phyloP scores from a whole-genome alignment of 1,140 invertebrate genomes.

The Tachypleus tridentatus region DNA sequence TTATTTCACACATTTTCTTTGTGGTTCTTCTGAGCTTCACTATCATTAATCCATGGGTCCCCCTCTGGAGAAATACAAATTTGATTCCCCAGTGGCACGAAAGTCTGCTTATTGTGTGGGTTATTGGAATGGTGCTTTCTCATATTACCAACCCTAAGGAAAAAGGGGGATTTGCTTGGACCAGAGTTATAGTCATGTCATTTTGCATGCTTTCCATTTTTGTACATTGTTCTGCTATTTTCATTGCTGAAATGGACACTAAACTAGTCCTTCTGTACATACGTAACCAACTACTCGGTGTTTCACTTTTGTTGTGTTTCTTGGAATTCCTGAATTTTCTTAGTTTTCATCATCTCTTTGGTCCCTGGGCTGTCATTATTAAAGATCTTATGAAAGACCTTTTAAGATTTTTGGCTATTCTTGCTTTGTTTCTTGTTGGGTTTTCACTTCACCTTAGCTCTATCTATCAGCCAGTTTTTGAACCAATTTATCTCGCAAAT shows the following conservation, averaged over 20 bases:
- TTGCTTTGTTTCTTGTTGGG: constrained; percentile 94
- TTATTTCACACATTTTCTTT: constrained; percentile 95
- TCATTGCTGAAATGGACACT: constrained; percentile 14
- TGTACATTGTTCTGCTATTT: constrained; percentile 61
- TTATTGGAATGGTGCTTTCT: constrained; percentile 86
- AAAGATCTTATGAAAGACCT: constrained; percentile 51
- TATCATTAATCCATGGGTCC: constrained; percentile 65
- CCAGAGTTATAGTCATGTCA: constrained; percentile 71
- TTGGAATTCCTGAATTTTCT: constrained; percentile 96
- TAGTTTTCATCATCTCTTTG: constrained; percentile 97
- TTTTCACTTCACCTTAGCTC: constrained; percentile 85
- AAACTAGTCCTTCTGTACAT: constrained; percentile 51
- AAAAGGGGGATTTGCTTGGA: constrained; percentile 84
- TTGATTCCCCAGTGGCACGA: constrained; percentile 75
- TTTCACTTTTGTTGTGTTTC: constrained; percentile 86
- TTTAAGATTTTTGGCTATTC: constrained; percentile 86
- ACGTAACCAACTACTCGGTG: constrained; percentile 89
- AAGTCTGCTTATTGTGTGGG: constrained; percentile 90
- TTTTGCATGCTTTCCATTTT: constrained; percentile 84
- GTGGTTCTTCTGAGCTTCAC: constrained; percentile 84
- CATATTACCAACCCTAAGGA: constrained; percentile 94
- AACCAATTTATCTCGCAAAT: constrained; percentile 21
- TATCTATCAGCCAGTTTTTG: constrained; percentile 30
- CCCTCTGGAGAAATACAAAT: constrained; percentile 34
- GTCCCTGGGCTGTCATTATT: constrained; percentile 78